These are phyloP conservation scores for Drosophila sordidapex DNA, from an alignment of 2,888 invertebrate genomes.

Conservation along the genomic window DNA sequence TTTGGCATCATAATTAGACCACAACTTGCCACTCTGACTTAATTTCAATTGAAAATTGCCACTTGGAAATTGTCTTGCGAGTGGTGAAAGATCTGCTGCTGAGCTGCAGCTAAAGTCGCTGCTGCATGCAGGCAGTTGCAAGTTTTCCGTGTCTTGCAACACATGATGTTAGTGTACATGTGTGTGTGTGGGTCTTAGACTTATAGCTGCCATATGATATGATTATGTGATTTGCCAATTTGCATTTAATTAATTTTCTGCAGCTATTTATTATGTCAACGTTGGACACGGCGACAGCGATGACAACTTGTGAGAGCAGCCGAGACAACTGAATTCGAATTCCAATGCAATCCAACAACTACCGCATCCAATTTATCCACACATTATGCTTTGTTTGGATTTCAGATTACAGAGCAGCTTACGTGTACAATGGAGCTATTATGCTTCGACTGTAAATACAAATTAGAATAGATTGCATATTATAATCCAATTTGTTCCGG, in stretches of 20 bases:
- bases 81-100: constrained; percentile 38
- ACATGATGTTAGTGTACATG: constrained; percentile 9
- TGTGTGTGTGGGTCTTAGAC: constrained; percentile 27
- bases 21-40: constrained; percentile 32
- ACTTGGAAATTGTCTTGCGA: constrained; percentile 30
- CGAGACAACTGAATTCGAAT: constrained; percentile 32
- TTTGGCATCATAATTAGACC: constrained; percentile 65
- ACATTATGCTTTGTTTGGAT: constrained; percentile 41
- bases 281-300: constrained; percentile 37
- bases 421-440: neutral
- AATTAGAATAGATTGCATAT: constrained; percentile 5
- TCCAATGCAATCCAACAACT: constrained; percentile 25
- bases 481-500: neutral
- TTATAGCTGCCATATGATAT: constrained; percentile 74
- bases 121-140: neutral
- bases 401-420: constrained; percentile 7
- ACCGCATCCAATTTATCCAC: constrained; percentile 50
- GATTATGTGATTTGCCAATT: constrained; percentile 79
- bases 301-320: constrained; percentile 53
- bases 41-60: constrained; percentile 39
- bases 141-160: constrained; percentile 73
- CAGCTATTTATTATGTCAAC: constrained; percentile 78
- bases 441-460: neutral
- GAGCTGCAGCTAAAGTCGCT: constrained; percentile 22
- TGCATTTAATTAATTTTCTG: constrained; percentile 78